Base-by-base conservation (phyloP, 2,113 vertebrate genomes). In the Callopanchax toddi region DNA sequence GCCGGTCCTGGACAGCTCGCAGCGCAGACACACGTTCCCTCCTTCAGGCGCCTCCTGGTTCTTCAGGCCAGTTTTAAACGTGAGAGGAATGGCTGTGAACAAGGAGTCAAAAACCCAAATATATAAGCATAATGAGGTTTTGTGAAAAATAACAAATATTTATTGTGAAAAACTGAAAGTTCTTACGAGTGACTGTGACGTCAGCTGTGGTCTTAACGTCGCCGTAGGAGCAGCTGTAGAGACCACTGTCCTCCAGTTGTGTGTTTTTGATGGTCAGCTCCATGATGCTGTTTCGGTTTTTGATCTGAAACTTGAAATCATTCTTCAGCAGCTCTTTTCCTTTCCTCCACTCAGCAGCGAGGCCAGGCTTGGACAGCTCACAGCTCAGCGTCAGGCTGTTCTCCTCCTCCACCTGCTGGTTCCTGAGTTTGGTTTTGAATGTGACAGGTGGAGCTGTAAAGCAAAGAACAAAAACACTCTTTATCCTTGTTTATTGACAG, bases 231-330 rank as follows among this genome's bases (percentile, higher is more conserved):
- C 96, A 99, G 61, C 90, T 91, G 44, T 98, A 99, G 60, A 94
- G 80, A 0, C 96, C 96, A 0, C 92, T 89, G 78, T 98, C 96
- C 5, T 92, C 83, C n/a, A 92, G 72, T 67, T 92, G 91, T 15
- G 95, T 44, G 5, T 17, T 83, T 1, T 88, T 94, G 32, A 98
- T 91, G 17, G 89, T 75, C 20, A 98, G 87, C 84, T 98, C 94
- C 0, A 89, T 85, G n/a, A 48, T 5, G 44, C 87, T 44, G 22
- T 92, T 94, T 0, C 92, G 80, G 52, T 90, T 82, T 64, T 76
- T 88, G 21, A 98, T 93, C 61, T 95, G 94, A 0, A 95, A 94
- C 67, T 95, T 97, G 74, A 93, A 81, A 51, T 94, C 85, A 0
- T 67, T 32, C 0, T 54, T 92, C 34, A 99, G 90, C 1, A 92